These are phyloP conservation scores for Ethmia dodecea DNA, from an alignment of 2,888 invertebrate genomes.

Conservation along the genomic window DNA sequence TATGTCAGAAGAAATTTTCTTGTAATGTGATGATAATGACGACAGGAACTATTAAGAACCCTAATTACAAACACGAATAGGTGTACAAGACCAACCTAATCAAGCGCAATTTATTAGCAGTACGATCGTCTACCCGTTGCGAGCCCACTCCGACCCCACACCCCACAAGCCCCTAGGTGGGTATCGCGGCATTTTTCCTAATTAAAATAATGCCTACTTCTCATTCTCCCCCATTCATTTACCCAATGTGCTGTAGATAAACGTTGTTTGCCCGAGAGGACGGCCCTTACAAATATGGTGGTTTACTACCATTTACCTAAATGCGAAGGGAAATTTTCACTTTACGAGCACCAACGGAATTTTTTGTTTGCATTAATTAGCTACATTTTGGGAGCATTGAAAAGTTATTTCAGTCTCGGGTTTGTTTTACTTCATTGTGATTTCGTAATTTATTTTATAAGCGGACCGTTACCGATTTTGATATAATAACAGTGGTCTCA, in stretches of 20 bases:
- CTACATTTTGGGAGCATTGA: no score
- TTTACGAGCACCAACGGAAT: no score
- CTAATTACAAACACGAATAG: background rate
- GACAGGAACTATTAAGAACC: background rate
- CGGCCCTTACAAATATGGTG: slow-evolving; percentile 50
- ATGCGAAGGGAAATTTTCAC: slow-evolving; percentile 50
- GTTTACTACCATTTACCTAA: slow-evolving; percentile 53
- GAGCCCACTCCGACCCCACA: no score
- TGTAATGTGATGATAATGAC: no score
- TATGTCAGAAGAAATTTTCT: no score
- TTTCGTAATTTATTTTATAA: no score
- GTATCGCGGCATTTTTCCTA: slow-evolving; percentile 59
- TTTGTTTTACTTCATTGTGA: no score
- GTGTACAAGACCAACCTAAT: slow-evolving; percentile 27
- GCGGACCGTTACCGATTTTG: no score
- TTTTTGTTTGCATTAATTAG: no score
- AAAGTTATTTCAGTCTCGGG: no score
- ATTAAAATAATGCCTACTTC: slow-evolving; percentile 73
- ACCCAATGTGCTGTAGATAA: slow-evolving; percentile 71
- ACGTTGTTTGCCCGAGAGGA: slow-evolving; percentile 58
- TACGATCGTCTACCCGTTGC: no score
- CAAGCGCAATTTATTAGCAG: slow-evolving; percentile 39
- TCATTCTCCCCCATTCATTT: slow-evolving; percentile 68
- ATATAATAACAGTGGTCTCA: no score
- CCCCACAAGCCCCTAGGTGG: slow-evolving; percentile 36